Percentiles rank a stretch among this genome's conserved stretches.
Conservation (phyloP, 2,113 vertebrate genomes). For the Neodontobutis hainanensis region DNA sequence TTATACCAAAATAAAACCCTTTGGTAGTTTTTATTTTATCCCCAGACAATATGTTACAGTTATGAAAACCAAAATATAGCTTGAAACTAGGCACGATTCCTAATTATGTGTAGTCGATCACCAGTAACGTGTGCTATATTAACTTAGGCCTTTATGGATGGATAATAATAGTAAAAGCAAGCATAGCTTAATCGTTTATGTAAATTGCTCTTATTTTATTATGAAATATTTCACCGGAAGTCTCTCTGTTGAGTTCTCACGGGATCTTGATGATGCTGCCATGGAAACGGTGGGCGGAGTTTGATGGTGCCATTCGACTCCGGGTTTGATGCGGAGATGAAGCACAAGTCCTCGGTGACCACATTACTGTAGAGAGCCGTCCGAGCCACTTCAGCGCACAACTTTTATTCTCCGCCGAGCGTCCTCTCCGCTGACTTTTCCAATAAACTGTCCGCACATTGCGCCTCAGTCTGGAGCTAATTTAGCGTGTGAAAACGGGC, state of each 20-base stretch:
- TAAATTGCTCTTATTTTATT: conserved; percentile 14
- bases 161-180: too few relatives aligned
- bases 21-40: too few relatives aligned
- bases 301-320: conserved; percentile 45
- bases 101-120: too few relatives aligned
- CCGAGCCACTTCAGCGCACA: conserved; percentile 18
- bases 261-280: conserved; percentile 20
- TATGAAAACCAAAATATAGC: too few relatives aligned
- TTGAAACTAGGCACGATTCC: too few relatives aligned
- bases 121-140: too few relatives aligned
- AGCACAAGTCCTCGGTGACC: conserved; percentile 36
- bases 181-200: too few relatives aligned
- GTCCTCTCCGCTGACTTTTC: neutral
- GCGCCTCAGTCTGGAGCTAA: neutral
- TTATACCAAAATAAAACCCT: conserved; percentile 49
- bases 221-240: conserved; percentile 29
- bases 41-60: too few relatives aligned
- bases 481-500: conserved; percentile 22
- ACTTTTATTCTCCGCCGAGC: conserved; percentile 34
- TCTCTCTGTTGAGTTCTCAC: accelerated
- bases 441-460: neutral
- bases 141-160: too few relatives aligned
- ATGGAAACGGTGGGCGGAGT: conserved; percentile 65
- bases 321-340: conserved; percentile 44
- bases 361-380: conserved; percentile 4